These are phyloP conservation scores for Aleadryas rufinucha DNA, from an alignment of 2,113 vertebrate species.

Conservation along the genomic window DNA sequence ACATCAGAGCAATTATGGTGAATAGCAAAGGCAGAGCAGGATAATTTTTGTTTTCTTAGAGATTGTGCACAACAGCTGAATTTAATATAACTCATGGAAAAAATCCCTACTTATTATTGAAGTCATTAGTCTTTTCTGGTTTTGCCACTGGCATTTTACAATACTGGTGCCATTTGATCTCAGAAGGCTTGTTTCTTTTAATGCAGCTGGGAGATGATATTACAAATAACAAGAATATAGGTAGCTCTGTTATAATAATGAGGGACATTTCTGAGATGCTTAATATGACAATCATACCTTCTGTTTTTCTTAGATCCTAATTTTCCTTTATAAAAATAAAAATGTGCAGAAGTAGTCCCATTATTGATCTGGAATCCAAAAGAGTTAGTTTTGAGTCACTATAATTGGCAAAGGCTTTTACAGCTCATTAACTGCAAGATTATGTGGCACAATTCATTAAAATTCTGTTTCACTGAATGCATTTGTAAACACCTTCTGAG, in stretches of 20 bases:
- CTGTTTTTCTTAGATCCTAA: not conserved
- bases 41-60: not conserved
- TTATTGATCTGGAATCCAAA: slow-evolving; percentile 73
- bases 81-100: not conserved
- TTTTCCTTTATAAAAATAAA: slow-evolving; percentile 2
- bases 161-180: slow-evolving; percentile 32
- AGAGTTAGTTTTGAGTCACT: slow-evolving; percentile 67
- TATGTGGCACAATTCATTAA: slow-evolving; percentile 77
- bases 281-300: not conserved
- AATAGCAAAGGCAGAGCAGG: not conserved
- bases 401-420: slow-evolving; percentile 74
- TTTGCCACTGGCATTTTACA: slow-evolving; percentile 7
- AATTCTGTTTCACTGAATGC: slow-evolving; percentile 74
- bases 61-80: not conserved
- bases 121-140: not conserved
- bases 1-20: not conserved
- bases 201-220: not conserved
- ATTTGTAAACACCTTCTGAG: slow-evolving; percentile 74
- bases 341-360: not conserved
- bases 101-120: not conserved
- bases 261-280: not conserved
- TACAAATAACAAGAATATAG: slow-evolving; percentile 1
- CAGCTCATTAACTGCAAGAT: slow-evolving; percentile 75
- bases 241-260: not conserved
- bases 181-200: not conserved